Evolutionary conservation across 2,888 invertebrate species (phyloP), one percentile per base, ranked within the genome.

Genomic region (Ennomos erosarius): DNA sequence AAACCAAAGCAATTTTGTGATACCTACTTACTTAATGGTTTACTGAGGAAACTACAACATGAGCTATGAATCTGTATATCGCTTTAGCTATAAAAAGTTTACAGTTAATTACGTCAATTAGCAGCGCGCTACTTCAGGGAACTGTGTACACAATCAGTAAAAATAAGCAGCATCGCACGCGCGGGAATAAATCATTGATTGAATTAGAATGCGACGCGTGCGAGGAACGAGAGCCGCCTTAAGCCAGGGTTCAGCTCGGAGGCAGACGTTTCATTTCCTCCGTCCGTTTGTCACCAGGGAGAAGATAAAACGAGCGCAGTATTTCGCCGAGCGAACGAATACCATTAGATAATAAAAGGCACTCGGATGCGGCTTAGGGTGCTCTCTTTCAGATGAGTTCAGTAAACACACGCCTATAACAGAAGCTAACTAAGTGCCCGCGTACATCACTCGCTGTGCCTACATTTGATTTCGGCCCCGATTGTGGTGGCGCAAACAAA

Each of bases 271-370:
- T 57, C 46, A 42, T 42, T 50, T 39, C 34, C 11, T n/a, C 37
- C 37, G 37, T 48, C 43, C 48, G 47, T 48, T 47, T 48, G 43
- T 58, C 48, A 39, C 38, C 9, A 40, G 51, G n/a, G 36, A 13
- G 38, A 53, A 34, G 47, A 59, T 59, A 54, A 59, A 59, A 53
- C 47, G 38, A 44, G 40, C 48, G 44, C 53, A 53, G 39, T 49
- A 53, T 59, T 39, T 54, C 37, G 43, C 36, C 37, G 13, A 47
- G 11, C 58, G 13, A 48, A 44, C 48, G 48, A 52, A 49, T 53
- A 26, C 26, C 53, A 58, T 59, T 49, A 39, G 38, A 44, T 39
- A 49, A 53, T 49, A 49, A 52, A 47, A 42, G 43, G 26, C 42
- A 5, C 40, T 33, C 11, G 54, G 13, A 8, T 10, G 46, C 35